Evolutionary conservation across 2,113 vertebrate genomes (phyloP), one percentile per base, ranked within the genome.

Genomic region (Riparia riparia): DNA sequence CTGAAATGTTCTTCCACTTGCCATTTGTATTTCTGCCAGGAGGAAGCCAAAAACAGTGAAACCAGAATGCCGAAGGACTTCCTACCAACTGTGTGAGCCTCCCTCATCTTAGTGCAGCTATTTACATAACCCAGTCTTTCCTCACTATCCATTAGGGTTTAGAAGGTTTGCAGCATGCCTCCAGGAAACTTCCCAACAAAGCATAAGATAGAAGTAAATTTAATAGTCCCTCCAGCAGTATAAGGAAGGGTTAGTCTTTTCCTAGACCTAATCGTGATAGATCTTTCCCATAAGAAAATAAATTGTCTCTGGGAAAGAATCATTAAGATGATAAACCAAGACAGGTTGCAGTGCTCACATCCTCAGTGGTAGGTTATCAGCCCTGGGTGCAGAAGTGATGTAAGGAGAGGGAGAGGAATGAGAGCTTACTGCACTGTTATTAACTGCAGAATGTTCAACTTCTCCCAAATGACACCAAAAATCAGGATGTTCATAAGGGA

Each of bases 131-230:
- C 17, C 18, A 32, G 13, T 34, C 29, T 65, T 93, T 78, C 65
- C 60, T 56, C 17, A 15, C 15, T 60, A 28, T 18, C 26, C 20
- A 17, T 42, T 20, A 50, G 6, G 4, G 4, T 41, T 69, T 60
- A 34, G 24, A 53, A 83, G 3, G 17, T 14, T n/a, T 73, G 6
- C 12, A 39, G 20, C 1, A 1, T 0, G 1, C 13, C 54, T 73
- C 32, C n/a, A 79, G 41, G 37, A 66, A 44, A 25, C 16, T 50
- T 58, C 14, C 34, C 65, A 65, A 18, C 5, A 54, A 81, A 69
- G 32, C 2, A 6, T 29, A 44, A 80, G 18, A 58, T 3, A 37
- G 28, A 66, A 63, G 6, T 47, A 50, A 28, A 4, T 66, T 41
- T 58, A 63, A 31, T 17, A 47, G 18, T 41, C 24, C 42, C 8